phyloP scores from a whole-genome alignment of 2,888 invertebrate species.

The Drosophila neotestacea region DNA sequence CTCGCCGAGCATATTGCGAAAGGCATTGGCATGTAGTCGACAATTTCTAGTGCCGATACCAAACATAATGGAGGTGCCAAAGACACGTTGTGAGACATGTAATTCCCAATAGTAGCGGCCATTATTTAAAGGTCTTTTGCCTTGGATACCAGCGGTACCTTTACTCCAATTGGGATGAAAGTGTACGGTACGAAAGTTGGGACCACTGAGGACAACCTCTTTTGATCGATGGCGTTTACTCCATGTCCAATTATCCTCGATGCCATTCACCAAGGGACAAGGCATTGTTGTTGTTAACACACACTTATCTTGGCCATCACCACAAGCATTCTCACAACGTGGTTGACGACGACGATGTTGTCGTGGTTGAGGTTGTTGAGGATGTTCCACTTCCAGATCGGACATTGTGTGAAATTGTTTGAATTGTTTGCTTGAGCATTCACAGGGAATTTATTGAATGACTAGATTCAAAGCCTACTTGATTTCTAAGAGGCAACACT shows the following conservation, averaged over 20 bases:
- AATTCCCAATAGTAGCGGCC: slow-evolving; percentile 89
- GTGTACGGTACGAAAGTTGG: slow-evolving; percentile 87
- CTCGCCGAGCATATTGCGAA: slow-evolving; percentile 90
- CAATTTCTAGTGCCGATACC: slow-evolving; percentile 87
- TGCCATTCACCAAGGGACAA: slow-evolving; percentile 85
- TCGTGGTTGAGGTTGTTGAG: not conserved
- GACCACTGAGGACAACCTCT: slow-evolving; percentile 87
- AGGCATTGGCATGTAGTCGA: slow-evolving; percentile 88
- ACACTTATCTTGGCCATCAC: slow-evolving; percentile 14
- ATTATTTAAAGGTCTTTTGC: slow-evolving; percentile 88
- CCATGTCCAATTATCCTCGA: slow-evolving; percentile 90
- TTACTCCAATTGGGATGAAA: slow-evolving; percentile 92
- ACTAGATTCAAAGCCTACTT: slow-evolving; percentile 33
- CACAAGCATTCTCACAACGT: slow-evolving; percentile 7
- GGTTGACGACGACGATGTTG: slow-evolving; percentile 34
- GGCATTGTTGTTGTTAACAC: not conserved
- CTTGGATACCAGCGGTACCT: slow-evolving; percentile 90
- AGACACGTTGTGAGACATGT: slow-evolving; percentile 88
- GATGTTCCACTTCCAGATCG: slow-evolving; percentile 58
- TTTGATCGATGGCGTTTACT: slow-evolving; percentile 87
- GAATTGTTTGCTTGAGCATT: slow-evolving; percentile 22
- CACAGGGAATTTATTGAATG: slow-evolving; percentile 41
- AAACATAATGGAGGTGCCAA: slow-evolving; percentile 92
- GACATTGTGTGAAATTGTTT: slow-evolving; percentile 48
- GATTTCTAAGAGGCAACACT: slow-evolving; percentile 3